Evolutionary conservation across 2,113 vertebrate genomes (phyloP).

Genomic region (Onychostoma macrolepis): DNA sequence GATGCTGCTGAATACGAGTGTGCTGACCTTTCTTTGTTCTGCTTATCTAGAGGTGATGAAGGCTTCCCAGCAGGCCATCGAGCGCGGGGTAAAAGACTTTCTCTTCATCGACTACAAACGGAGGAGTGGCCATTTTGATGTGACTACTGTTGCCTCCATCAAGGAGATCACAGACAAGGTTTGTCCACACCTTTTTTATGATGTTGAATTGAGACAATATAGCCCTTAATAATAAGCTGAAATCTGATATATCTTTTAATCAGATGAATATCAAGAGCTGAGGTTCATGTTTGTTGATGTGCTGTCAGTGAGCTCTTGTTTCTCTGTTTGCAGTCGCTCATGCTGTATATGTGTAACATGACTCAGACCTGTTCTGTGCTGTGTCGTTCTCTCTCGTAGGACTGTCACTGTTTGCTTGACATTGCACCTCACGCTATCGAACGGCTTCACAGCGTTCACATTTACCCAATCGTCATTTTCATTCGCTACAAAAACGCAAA

Average conservation of each 20-base stretch:
- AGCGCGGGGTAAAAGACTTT: constrained; percentile 94
- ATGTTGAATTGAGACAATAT: not conserved
- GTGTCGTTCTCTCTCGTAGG: constrained; percentile 74
- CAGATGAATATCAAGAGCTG: not conserved
- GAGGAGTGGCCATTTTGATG: constrained; percentile 96
- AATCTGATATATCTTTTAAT: not conserved
- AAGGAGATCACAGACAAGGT: constrained; percentile 98
- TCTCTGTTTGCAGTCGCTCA: constrained; percentile 2
- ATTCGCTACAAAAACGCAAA: constrained; percentile 99
- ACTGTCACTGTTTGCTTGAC: constrained; percentile 97
- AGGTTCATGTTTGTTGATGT: not conserved
- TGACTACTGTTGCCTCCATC: constrained; percentile 96
- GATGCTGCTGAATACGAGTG: not conserved
- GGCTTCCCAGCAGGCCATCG: constrained; percentile 97
- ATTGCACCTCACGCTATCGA: constrained; percentile 96
- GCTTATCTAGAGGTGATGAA: constrained; percentile 92
- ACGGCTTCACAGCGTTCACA: constrained; percentile 94
- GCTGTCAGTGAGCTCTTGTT: constrained; percentile 25
- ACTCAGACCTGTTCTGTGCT: constrained; percentile 41
- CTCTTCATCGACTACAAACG: constrained; percentile 97
- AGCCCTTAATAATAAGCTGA: not conserved
- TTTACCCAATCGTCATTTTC: constrained; percentile 98
- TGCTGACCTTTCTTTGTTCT: constrained; percentile 38
- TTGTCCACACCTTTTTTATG: constrained; percentile 27
- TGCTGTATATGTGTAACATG: constrained; percentile 33